These are phyloP conservation scores for Spermophilus dauricus DNA, from an alignment of 2,113 vertebrate species.

Conservation along the genomic window DNA sequence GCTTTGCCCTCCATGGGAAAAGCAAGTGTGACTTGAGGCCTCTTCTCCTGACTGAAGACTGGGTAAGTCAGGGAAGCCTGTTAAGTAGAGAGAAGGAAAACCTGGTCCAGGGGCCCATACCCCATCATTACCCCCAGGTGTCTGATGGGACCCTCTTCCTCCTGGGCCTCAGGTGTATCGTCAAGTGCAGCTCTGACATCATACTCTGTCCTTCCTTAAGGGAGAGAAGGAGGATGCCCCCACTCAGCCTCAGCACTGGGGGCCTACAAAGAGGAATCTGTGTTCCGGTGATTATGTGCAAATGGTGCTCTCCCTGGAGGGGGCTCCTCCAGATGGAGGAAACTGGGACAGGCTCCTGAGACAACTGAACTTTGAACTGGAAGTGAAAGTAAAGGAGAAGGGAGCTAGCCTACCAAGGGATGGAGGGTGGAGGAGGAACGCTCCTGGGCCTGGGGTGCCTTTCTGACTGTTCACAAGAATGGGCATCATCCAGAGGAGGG, in stretches of 20 bases:
- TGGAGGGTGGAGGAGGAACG: not conserved
- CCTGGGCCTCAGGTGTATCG: no score
- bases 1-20: not conserved
- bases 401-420: not conserved
- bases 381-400: not conserved
- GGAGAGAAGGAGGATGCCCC: not conserved
- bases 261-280: not conserved
- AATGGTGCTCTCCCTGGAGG: no score
- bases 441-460: not conserved
- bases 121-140: not conserved
- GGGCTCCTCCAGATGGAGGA: not conserved
- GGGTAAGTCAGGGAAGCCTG: not conserved
- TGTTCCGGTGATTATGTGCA: not conserved
- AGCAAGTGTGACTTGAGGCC: not conserved
- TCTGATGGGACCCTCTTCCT: not conserved
- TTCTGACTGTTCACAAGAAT: not conserved
- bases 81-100: not conserved
- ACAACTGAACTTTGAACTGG: not conserved
- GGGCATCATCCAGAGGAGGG: no score
- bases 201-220: not conserved
- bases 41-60: not conserved
- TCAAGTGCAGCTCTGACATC: accelerated
- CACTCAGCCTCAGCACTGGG: accelerated
- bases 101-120: not conserved
- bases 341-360: not conserved